Evolutionary conservation across 2,888 invertebrate genomes (phyloP).

Genomic region (Scotopteryx bipunctaria): DNA sequence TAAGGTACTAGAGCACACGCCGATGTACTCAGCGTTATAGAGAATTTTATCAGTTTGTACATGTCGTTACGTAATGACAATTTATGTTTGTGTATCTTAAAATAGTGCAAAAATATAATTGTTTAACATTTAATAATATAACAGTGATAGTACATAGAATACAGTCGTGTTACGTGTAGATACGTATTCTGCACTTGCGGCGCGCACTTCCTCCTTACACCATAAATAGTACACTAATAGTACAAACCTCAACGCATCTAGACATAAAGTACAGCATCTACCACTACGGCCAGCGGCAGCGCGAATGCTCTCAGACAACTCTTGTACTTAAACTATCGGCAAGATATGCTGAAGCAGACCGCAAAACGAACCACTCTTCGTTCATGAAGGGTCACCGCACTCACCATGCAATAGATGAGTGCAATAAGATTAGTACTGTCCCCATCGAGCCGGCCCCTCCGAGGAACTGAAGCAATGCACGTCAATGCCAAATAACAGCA

Average conservation of each 20-base stretch:
- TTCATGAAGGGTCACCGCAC: no score
- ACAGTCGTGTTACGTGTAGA: constrained; percentile 23
- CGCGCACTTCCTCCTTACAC: no score
- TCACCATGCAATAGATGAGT: no score
- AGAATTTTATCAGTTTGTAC: constrained; percentile 54
- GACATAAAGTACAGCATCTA: not conserved
- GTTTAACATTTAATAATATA: constrained; percentile 37
- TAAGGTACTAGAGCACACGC: constrained; percentile 22
- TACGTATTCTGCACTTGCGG: not conserved
- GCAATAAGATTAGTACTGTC: not conserved
- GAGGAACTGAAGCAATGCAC: constrained; percentile 12
- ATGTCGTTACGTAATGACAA: constrained; percentile 51
- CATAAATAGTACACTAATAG: no score
- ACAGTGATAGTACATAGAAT: constrained; percentile 19
- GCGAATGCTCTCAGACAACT: not conserved
- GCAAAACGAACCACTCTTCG: constrained; percentile 13
- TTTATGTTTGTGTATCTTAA: constrained; percentile 45
- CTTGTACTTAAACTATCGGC: constrained; percentile 53
- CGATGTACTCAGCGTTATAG: constrained; percentile 28
- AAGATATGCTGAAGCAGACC: constrained; percentile 41
- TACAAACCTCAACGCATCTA: constrained; percentile 10
- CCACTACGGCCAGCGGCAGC: not conserved
- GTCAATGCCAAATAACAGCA: constrained; percentile 21
- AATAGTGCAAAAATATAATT: constrained; percentile 50
- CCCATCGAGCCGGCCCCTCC: constrained; percentile 4